Conservation (phyloP, 2,113 vertebrate genomes). For the Cynopterus brachyotis region DNA sequence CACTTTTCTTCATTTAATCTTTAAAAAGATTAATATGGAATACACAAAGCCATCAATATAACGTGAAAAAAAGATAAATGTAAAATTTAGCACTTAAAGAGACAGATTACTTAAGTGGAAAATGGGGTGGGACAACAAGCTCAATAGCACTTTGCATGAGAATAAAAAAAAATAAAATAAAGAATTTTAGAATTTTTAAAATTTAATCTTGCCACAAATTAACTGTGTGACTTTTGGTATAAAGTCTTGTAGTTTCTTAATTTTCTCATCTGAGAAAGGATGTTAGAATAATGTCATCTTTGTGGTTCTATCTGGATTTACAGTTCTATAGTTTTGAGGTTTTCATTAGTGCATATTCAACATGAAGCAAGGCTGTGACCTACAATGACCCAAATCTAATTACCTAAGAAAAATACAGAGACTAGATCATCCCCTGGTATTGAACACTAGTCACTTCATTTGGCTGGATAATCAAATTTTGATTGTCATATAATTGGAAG, state of each 20-base stretch:
- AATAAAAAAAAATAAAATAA: neutral
- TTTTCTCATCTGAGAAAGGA: constrained; percentile 11
- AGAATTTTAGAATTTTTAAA: neutral
- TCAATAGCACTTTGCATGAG: neutral
- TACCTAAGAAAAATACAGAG: neutral
- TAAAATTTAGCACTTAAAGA: neutral
- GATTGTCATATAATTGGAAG: constrained; percentile 28
- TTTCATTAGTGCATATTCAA: neutral
- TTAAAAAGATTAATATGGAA: neutral
- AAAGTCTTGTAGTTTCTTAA: constrained; percentile 6
- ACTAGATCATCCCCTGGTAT: neutral
- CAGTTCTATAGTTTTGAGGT: neutral
- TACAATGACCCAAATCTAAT: neutral
- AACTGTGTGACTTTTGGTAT: neutral
- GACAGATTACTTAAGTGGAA: neutral
- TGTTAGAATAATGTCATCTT: neutral
- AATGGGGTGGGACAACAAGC: neutral
- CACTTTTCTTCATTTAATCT: neutral
- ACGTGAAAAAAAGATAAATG: neutral
- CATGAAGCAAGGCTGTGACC: neutral
- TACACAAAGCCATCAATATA: neutral
- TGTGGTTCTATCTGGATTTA: neutral
- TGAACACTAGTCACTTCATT: neutral
- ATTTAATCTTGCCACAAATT: constrained; percentile 1
- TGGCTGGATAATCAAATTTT: constrained; percentile 25